phyloP scores from a whole-genome alignment of 2,888 invertebrate genomes.

The Yponomeuta malinellus region DNA sequence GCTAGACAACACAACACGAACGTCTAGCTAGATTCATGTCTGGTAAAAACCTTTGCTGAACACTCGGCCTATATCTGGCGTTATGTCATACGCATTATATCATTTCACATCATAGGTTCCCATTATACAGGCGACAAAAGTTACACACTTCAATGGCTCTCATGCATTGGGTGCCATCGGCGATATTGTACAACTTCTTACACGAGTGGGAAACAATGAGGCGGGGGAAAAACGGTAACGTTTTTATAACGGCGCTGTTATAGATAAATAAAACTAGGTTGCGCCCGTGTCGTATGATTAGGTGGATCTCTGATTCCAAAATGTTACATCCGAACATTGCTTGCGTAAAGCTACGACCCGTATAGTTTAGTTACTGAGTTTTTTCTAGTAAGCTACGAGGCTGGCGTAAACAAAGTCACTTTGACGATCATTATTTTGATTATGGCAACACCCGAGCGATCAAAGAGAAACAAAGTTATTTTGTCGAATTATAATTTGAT shows the following conservation, averaged over 20 bases:
- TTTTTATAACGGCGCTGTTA: background rate
- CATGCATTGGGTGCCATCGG: conserved; percentile 39
- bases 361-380: no score
- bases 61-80: background rate
- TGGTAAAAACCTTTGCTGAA: background rate
- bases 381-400: no score
- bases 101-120: background rate
- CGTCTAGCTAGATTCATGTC: no score
- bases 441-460: no score
- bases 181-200: conserved; percentile 50
- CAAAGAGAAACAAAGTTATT: no score
- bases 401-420: no score
- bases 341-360: no score
- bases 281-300: background rate
- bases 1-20: no score
- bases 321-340: no score
- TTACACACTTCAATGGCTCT: conserved; percentile 58
- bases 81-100: background rate
- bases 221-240: background rate
- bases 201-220: conserved; percentile 18
- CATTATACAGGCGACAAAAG: conserved; percentile 37
- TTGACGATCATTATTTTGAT: no score
- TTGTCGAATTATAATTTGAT: no score
- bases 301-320: background rate
- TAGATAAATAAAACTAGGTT: background rate